A percentile compares a stretch with the other conserved stretches of the same genome.
Evolutionary conservation across 1,140 invertebrate species (phyloP).

Genomic region (Ceratosolen fusciceps): DNA sequence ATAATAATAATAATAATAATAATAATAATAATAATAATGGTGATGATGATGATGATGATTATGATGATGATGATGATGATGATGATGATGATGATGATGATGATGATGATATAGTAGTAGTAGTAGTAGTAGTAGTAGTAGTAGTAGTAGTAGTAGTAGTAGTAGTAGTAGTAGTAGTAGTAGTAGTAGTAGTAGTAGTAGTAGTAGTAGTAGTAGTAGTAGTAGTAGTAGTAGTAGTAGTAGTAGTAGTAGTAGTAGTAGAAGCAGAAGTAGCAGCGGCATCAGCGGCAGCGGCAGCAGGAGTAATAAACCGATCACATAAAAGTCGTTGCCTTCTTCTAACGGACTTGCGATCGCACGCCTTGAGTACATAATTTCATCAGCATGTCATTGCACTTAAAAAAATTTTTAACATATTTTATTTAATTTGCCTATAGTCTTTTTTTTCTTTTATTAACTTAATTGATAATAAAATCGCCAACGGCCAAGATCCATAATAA

Average conservation of each 20-base stretch:
- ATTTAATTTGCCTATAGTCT: background rate
- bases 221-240: too few species aligned
- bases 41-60: too few species aligned
- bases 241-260: background rate
- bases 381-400: constrained; percentile 43
- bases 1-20: constrained; percentile 26
- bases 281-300: constrained; percentile 10
- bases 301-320: constrained; percentile 38
- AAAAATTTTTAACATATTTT: background rate
- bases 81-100: too few species aligned
- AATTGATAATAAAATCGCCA: constrained; percentile 30
- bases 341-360: constrained; percentile 36
- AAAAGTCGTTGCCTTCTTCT: constrained; percentile 41
- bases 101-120: too few species aligned
- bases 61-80: too few species aligned
- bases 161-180: too few species aligned
- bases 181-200: too few species aligned
- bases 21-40: constrained; percentile 11
- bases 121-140: too few species aligned
- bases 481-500: background rate
- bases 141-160: too few species aligned
- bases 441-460: constrained; percentile 14
- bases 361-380: constrained; percentile 44
- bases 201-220: too few species aligned
- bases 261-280: background rate